A percentile compares a stretch with the other conserved stretches of the same genome.
Conservation (phyloP, 1,140 invertebrate species). For the Drusus annulatus region DNA sequence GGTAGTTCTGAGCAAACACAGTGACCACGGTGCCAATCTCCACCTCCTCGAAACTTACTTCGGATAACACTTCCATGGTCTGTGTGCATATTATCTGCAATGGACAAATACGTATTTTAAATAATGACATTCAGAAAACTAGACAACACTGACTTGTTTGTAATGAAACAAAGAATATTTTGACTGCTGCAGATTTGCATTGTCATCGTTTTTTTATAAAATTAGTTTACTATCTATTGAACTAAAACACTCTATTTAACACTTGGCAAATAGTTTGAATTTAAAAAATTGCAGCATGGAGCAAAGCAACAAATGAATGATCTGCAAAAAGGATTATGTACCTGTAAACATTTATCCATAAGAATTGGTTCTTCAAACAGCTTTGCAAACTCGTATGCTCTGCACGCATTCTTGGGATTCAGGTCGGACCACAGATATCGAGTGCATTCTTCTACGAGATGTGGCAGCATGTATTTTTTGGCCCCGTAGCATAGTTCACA, state of each 20-base stretch:
- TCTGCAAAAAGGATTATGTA: too few species aligned
- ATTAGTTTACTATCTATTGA: too few species aligned
- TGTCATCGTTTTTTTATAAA: too few species aligned
- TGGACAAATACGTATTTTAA: too few species aligned
- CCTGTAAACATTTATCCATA: constrained; percentile 85
- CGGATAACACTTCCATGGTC: constrained; percentile 81
- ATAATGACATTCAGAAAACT: too few species aligned
- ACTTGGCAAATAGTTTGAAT: too few species aligned
- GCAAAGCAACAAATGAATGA: too few species aligned
- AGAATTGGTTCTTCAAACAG: constrained; percentile 86
- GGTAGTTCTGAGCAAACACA: constrained; percentile 80
- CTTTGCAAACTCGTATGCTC: constrained; percentile 88
- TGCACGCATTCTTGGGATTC: constrained; percentile 83
- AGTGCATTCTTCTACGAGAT: constrained; percentile 85
- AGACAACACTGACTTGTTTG: too few species aligned
- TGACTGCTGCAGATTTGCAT: too few species aligned
- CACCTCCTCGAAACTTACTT: constrained; percentile 83
- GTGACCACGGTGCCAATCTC: constrained; percentile 81
- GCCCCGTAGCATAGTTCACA: constrained; percentile 90
- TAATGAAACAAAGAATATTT: too few species aligned
- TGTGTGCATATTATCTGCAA: constrained; percentile 80
- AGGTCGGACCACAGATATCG: constrained; percentile 86
- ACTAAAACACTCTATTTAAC: too few species aligned
- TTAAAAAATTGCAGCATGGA: too few species aligned
- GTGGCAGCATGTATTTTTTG: constrained; percentile 90